A percentile compares a stretch with the other conserved stretches of the same genome.
phyloP scores from a whole-genome alignment of 2,113 vertebrate genomes.

The Erythrocercus mccallii region DNA sequence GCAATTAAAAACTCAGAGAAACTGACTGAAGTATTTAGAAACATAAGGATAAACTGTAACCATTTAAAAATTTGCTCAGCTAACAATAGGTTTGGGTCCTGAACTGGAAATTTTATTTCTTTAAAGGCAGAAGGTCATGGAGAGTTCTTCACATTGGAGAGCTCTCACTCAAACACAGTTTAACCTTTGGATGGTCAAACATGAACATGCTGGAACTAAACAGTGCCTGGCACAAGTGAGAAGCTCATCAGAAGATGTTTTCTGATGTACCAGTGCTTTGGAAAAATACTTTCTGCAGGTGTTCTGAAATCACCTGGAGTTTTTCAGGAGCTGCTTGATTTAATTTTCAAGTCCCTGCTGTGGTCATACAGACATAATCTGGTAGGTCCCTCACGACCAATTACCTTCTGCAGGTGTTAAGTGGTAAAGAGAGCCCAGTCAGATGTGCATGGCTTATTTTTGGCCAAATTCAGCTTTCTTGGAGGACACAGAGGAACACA shows the following conservation, averaged over 20 bases:
- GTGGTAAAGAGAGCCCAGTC: not conserved
- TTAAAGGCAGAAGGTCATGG: not conserved
- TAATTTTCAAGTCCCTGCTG: slow-evolving; percentile 44
- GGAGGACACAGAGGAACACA: not conserved
- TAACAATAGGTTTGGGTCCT: not conserved
- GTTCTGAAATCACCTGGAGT: slow-evolving; percentile 17
- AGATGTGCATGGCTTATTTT: not conserved
- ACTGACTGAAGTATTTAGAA: not conserved
- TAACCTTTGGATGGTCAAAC: not conserved
- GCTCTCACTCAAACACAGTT: not conserved
- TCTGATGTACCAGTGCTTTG: not conserved
- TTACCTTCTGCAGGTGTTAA: slow-evolving; percentile 15
- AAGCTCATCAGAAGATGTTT: not conserved
- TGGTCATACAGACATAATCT: not conserved
- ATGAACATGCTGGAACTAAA: not conserved
- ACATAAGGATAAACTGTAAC: not conserved
- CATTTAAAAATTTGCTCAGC: not conserved
- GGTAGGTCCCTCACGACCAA: not conserved
- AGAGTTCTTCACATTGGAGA: not conserved
- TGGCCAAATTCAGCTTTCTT: not conserved
- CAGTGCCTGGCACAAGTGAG: not conserved
- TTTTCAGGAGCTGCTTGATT: slow-evolving; percentile 20
- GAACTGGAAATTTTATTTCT: not conserved
- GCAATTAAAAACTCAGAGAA: slow-evolving; percentile 22
- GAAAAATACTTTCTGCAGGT: slow-evolving; percentile 35